These are phyloP conservation scores for Antechinus flavipes DNA, from an alignment of 2,113 vertebrate species.

Conservation along the genomic window DNA sequence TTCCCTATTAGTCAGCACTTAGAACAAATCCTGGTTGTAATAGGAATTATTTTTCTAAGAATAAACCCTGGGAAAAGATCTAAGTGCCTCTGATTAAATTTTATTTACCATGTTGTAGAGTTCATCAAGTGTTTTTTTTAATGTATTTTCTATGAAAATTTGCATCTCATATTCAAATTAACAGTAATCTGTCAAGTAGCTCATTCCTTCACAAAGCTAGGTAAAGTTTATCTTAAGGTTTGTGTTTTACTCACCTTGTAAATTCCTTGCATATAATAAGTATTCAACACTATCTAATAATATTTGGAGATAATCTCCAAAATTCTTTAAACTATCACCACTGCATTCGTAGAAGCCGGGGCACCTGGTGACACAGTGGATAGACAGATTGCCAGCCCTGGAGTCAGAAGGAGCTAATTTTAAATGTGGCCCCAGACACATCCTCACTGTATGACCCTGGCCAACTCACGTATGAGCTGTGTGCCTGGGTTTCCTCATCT, in stretches of 20 bases:
- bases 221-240: neutral
- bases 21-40: constrained; percentile 30
- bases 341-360: neutral
- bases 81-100: constrained; percentile 49
- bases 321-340: constrained; percentile 25
- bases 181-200: constrained; percentile 1
- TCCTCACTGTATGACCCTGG: neutral
- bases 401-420: neutral
- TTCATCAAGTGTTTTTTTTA: neutral
- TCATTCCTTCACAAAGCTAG: neutral
- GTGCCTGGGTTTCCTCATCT: neutral
- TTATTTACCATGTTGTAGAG: neutral
- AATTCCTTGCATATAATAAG: neutral
- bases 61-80: constrained; percentile 38
- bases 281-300: neutral
- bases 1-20: constrained; percentile 37
- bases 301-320: neutral
- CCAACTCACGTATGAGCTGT: neutral
- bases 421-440: neutral
- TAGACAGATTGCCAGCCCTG: neutral
- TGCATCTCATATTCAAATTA: constrained; percentile 12
- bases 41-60: constrained; percentile 13
- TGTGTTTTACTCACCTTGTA: neutral
- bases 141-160: neutral
- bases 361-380: neutral